Evolutionary conservation across 2,113 vertebrate species (phyloP).

Genomic region (Ctenodactylus gundi): DNA sequence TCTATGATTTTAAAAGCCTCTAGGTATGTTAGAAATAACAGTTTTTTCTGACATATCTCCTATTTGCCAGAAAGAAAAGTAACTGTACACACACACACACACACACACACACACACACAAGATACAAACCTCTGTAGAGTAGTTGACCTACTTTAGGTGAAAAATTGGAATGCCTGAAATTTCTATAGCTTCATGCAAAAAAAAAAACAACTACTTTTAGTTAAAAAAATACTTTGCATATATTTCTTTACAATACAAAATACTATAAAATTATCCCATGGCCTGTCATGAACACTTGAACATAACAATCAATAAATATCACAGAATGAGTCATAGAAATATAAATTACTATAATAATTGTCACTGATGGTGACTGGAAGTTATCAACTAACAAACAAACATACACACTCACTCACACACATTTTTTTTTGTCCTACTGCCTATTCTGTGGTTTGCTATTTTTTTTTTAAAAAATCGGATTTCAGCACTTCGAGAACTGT

Average conservation of each 20-base stretch:
- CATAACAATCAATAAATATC: background rate
- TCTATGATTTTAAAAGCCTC: background rate
- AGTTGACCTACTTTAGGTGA: background rate
- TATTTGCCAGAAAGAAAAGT: background rate
- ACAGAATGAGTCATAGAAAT: background rate
- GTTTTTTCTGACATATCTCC: background rate
- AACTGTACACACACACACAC: too few species aligned
- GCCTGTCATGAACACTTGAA: background rate
- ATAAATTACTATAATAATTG: background rate
- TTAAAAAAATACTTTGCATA: background rate
- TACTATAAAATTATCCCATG: background rate
- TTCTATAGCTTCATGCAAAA: background rate
- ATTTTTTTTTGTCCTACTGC: background rate
- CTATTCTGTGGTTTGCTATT: background rate
- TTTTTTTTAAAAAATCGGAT: background rate
- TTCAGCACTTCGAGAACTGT: background rate
- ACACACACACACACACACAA: too few species aligned
- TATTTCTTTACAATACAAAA: background rate
- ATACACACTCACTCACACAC: background rate
- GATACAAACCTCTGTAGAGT: background rate
- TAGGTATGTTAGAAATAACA: background rate
- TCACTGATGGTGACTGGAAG: background rate
- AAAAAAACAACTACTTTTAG: background rate
- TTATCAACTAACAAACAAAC: background rate
- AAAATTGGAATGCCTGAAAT: background rate